These are phyloP conservation scores for Catharus fuscescens DNA, from an alignment of 2,113 vertebrate genomes.

Conservation along the genomic window DNA sequence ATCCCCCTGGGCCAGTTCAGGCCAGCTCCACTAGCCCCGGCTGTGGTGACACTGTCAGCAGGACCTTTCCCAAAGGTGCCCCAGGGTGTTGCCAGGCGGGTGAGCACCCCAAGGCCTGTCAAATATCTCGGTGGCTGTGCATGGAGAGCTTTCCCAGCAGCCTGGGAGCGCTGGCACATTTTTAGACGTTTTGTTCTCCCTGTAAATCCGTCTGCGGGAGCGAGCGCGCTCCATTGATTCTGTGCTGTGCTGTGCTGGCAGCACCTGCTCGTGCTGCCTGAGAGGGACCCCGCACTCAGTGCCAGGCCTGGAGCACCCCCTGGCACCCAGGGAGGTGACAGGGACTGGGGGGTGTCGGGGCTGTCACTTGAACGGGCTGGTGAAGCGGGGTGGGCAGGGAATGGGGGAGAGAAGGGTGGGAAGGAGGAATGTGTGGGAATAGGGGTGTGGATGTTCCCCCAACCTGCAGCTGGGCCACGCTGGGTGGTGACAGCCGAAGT, in stretches of 20 bases:
- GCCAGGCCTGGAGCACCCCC: accelerated
- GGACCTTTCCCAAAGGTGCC: background rate
- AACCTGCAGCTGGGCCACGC: background rate
- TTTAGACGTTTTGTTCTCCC: slow-evolving; percentile 37
- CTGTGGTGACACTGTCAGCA: background rate
- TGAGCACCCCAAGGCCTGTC: accelerated
- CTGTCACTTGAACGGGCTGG: background rate
- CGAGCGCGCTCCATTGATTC: background rate
- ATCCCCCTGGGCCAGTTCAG: accelerated
- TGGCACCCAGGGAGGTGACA: accelerated
- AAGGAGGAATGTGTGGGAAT: background rate
- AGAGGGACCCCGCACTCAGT: accelerated
- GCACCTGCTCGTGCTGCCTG: background rate
- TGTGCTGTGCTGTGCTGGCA: background rate
- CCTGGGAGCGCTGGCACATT: background rate
- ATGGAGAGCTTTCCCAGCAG: background rate
- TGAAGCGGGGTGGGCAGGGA: accelerated
- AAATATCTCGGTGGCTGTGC: background rate
- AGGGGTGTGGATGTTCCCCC: background rate
- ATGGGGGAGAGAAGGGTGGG: background rate
- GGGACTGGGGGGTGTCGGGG: accelerated
- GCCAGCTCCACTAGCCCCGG: background rate
- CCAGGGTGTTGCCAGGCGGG: background rate
- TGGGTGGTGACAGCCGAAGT: accelerated
- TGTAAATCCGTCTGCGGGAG: background rate